A percentile compares a stretch with the other conserved stretches of the same genome.
Evolutionary conservation across 2,797 vertebrate species (phyloP).

Genomic region (Alectoris magna): DNA sequence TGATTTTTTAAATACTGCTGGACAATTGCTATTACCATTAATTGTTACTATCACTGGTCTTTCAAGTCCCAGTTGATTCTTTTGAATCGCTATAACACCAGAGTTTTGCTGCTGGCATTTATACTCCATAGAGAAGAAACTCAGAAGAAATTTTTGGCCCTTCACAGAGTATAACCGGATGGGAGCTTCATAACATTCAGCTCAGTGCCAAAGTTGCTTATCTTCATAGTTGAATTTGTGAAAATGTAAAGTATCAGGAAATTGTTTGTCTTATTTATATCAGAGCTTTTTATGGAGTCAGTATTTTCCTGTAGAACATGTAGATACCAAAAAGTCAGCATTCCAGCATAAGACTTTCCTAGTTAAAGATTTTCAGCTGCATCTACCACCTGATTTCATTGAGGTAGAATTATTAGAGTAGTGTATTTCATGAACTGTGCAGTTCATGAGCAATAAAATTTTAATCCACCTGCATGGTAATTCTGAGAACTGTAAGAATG

Average conservation of each 20-base stretch:
- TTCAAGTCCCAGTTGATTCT: neutral
- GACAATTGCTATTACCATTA: neutral
- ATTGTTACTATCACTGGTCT: neutral
- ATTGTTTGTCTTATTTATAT: conserved; percentile 45
- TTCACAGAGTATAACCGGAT: neutral
- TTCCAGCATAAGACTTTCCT: neutral
- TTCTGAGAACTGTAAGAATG: neutral
- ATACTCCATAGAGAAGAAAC: neutral
- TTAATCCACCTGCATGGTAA: conserved; percentile 17
- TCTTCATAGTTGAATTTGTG: neutral
- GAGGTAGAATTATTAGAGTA: conserved; percentile 35
- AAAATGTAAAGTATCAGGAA: conserved; percentile 20
- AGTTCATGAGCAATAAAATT: conserved; percentile 18
- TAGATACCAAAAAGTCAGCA: neutral
- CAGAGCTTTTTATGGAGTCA: conserved; percentile 17
- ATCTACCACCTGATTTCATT: neutral
- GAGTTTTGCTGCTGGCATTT: neutral
- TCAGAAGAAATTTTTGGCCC: neutral
- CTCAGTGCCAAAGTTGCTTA: neutral
- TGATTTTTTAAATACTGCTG: neutral
- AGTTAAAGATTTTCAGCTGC: conserved; percentile 4
- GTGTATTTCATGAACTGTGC: conserved; percentile 25
- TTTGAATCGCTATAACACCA: neutral
- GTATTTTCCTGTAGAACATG: neutral
- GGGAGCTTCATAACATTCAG: neutral